Conservation (phyloP, 2,888 invertebrate species). For the Euproctis similis region DNA sequence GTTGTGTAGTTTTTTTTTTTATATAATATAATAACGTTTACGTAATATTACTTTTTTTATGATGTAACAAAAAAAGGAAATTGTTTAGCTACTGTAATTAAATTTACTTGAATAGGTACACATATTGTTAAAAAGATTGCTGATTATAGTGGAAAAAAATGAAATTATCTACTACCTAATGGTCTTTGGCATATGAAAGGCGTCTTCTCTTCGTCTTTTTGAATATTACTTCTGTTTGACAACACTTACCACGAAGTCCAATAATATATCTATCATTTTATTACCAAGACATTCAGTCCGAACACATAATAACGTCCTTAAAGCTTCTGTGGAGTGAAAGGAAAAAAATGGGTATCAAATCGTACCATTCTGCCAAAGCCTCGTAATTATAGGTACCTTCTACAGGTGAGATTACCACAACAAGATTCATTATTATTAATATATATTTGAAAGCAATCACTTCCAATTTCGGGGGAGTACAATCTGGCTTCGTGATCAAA, state of each 20-base stretch:
- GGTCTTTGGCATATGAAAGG: too few species aligned
- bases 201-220: too few species aligned
- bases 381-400: conserved; percentile 13
- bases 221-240: too few species aligned
- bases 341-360: conserved; percentile 5
- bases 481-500: conserved; percentile 27
- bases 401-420: conserved; percentile 21
- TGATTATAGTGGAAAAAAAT: too few species aligned
- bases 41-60: conserved; percentile 19
- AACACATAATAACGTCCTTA: neutral
- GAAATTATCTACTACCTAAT: too few species aligned
- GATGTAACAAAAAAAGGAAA: conserved; percentile 10
- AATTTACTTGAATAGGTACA: too few species aligned
- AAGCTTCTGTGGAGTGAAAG: neutral
- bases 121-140: too few species aligned
- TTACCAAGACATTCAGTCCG: too few species aligned
- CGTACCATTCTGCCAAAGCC: conserved; percentile 6
- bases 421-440: conserved; percentile 24
- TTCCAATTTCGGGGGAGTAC: conserved; percentile 28
- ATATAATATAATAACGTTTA: conserved; percentile 40
- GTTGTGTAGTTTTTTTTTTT: conserved; percentile 45
- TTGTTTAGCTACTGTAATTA: conserved; percentile 14
- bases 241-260: too few species aligned
- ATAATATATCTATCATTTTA: too few species aligned
- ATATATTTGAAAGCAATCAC: conserved; percentile 25